Evolutionary conservation across 2,113 vertebrate genomes (phyloP).

Genomic region (Nesogale talazaci): DNA sequence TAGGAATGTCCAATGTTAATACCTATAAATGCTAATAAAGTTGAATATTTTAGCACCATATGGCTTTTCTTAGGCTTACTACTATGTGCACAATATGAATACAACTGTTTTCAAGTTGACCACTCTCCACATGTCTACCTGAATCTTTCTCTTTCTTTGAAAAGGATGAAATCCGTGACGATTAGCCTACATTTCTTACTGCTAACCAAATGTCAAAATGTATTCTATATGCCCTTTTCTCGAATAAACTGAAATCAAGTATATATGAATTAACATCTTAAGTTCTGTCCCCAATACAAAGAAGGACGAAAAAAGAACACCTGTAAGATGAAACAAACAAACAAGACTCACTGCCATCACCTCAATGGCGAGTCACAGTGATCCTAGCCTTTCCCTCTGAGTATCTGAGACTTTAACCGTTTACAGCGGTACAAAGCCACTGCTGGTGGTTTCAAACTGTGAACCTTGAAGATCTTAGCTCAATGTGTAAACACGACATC

Average conservation of each 20-base stretch:
- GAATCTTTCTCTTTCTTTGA: neutral
- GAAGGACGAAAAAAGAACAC: no score
- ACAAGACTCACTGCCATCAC: no score
- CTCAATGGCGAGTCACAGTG: no score
- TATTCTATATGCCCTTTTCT: slow-evolving; percentile 34
- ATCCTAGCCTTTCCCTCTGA: no score
- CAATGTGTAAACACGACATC: no score
- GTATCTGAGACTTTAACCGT: no score
- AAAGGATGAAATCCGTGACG: neutral
- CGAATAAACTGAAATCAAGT: neutral
- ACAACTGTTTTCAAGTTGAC: neutral
- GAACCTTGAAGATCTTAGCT: no score
- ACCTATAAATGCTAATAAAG: neutral
- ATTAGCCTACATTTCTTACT: neutral
- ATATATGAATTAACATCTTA: neutral
- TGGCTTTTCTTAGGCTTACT: neutral
- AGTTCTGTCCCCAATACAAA: neutral
- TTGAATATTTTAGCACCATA: neutral
- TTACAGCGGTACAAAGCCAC: no score
- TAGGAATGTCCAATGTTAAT: neutral
- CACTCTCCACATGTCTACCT: no score
- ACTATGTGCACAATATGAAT: neutral
- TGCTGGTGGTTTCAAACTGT: no score
- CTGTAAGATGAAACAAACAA: no score
- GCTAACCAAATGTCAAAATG: slow-evolving; percentile 42